Conservation (phyloP, 2,797 vertebrate genomes). For the Poeciliopsis presidionis region DNA sequence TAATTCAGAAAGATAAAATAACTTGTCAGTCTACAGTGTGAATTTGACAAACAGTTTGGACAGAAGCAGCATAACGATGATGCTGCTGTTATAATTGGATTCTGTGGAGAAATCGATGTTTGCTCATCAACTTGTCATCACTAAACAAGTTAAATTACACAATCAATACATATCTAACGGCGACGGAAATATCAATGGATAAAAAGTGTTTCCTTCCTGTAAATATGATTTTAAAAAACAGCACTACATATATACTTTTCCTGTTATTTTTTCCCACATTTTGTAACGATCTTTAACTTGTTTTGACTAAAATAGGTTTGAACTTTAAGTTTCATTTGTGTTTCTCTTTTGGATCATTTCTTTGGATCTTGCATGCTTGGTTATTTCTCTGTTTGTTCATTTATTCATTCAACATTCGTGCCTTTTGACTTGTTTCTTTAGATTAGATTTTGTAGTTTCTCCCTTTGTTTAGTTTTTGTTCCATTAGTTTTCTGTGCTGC, state of each 20-base stretch:
- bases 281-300: not conserved
- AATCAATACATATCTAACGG: conserved; percentile 30
- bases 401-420: not conserved
- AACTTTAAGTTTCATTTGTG: not conserved
- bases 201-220: not conserved
- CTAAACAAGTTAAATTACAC: conserved; percentile 9
- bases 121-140: conserved; percentile 13
- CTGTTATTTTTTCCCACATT: not conserved
- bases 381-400: not conserved
- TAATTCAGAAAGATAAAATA: conserved; percentile 7
- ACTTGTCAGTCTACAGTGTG: not conserved
- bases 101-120: conserved; percentile 15
- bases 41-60: conserved; percentile 1
- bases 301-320: not conserved
- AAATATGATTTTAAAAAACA: not conserved
- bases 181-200: not conserved
- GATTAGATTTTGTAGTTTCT: not conserved
- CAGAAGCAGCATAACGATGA: conserved; percentile 15
- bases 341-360: not conserved
- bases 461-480: not conserved
- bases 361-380: not conserved
- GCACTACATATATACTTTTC: not conserved
- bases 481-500: not conserved
- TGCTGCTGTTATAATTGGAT: conserved; percentile 12
- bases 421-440: not conserved